Percentiles rank a stretch among this genome's conserved stretches.
These are phyloP conservation scores for Peromyscus attwateri DNA, from an alignment of 2,797 vertebrate species.

Conservation along the genomic window DNA sequence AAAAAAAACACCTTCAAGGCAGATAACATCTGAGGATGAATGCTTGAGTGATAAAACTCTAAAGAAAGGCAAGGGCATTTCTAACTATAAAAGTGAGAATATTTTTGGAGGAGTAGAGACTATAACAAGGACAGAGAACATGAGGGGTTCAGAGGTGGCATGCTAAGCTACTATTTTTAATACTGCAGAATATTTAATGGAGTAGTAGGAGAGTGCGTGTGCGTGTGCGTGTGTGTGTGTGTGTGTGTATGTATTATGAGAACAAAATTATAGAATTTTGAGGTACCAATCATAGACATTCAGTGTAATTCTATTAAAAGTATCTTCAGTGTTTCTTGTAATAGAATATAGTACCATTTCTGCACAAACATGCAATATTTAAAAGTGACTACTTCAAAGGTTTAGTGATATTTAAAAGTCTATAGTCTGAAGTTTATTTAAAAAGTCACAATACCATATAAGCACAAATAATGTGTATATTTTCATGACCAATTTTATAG, in stretches of 20 bases:
- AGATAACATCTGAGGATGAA: neutral
- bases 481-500: neutral
- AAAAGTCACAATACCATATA: neutral
- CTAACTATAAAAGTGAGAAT: neutral
- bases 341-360: neutral
- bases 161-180: conserved; percentile 36
- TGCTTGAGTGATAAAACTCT: neutral
- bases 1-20: neutral
- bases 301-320: neutral
- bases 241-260: neutral
- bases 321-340: neutral
- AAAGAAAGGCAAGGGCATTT: neutral
- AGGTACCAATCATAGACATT: neutral
- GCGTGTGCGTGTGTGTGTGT: neutral
- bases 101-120: neutral
- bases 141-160: neutral
- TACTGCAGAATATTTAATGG: neutral
- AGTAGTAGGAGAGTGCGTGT: neutral
- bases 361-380: conserved; percentile 18
- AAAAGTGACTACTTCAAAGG: neutral
- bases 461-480: neutral
- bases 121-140: neutral
- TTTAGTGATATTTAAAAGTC: neutral
- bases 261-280: neutral
- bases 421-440: neutral